Evolutionary conservation across 2,888 invertebrate genomes (phyloP).

Genomic region (Folsomia manolachei): DNA sequence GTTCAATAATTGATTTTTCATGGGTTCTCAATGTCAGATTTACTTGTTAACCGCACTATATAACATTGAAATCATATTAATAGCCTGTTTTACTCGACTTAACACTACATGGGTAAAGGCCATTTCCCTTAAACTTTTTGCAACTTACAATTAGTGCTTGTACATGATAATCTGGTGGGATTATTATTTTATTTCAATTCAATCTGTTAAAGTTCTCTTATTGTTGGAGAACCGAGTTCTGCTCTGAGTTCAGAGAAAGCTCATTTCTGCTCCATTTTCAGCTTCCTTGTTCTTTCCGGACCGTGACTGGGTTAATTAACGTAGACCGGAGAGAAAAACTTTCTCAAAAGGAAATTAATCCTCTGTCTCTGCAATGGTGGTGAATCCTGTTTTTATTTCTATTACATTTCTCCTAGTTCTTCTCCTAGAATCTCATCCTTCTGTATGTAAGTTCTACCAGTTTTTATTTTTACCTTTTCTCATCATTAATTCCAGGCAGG

Average conservation of each 20-base stretch:
- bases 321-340: not conserved
- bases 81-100: no score
- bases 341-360: conserved; percentile 7
- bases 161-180: no score
- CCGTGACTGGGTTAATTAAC: not conserved
- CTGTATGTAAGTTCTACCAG: not conserved
- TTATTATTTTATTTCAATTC: not conserved
- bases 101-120: no score
- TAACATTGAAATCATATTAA: no score
- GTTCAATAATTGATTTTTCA: no score
- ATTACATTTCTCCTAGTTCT: not conserved
- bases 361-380: not conserved
- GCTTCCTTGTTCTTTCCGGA: not conserved
- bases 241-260: not conserved
- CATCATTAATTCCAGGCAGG: not conserved
- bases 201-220: no score
- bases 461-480: no score
- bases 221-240: no score
- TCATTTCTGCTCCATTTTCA: not conserved
- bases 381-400: conserved; percentile 2
- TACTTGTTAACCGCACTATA: no score
- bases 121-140: no score
- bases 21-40: no score
- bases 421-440: not conserved
- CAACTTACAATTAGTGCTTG: no score